Evolutionary conservation across 2,888 invertebrate genomes (phyloP), one percentile per base, ranked within the genome.

Genomic region (Nowickia ferox): DNA sequence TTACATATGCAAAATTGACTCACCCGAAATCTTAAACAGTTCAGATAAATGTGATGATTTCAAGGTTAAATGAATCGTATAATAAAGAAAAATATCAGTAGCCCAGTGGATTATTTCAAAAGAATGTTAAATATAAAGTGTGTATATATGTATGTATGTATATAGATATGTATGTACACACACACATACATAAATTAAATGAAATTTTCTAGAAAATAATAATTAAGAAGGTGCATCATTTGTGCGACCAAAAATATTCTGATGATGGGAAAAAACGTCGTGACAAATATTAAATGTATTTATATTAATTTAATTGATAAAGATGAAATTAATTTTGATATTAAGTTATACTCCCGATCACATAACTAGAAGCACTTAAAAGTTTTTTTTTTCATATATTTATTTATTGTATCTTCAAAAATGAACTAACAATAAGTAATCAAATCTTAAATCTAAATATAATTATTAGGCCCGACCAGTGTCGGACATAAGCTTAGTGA

Each of bases 261-360:
- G 65, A 63, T 65, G 69, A 46, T 63, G 79, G 85, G 85, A 55
- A 83, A 86, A 77, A 57, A 83, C 82, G 79, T 59, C 8, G 61
- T 86, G 86, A 83, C 82, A 86, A 79, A 82, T 76, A 55, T 61
- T 22, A 13, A 51, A 55, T 6, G 6, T 6, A 30, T 38, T 57
- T 53, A 22, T 40, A 69, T 59, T 61, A 66, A 69, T 48, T 76
- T 19, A 76, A 72, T 81, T 74, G 19, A 63, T 74, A 75, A 22
- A 42, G 57, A 71, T 55, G 3, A 65, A 71, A 71, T 38, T 19
- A 5, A 19, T 68, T 44, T 59, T 46, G 8, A 46, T 59, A 22
- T 0, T 19, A 22, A 53, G 3, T 3, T 46, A 46, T 13, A 46
- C 15, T 46, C 11, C 4, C 30, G 6, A 30, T 30, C 30, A 30